A percentile compares a stretch with the other conserved stretches of the same genome.
Conservation (phyloP, 1,140 invertebrate genomes). For the Aethina tumida region DNA sequence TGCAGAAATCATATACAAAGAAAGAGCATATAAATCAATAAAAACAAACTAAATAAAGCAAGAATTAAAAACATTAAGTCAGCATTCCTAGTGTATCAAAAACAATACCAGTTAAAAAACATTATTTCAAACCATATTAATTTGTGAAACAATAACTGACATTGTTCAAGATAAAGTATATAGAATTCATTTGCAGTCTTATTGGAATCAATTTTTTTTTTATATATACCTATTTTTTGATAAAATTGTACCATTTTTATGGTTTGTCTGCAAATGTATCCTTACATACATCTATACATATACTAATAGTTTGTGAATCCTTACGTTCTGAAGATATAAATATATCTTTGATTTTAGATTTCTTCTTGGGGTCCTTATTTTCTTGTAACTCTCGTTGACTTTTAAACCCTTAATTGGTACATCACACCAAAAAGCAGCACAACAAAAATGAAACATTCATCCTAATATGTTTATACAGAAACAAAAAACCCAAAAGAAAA, state of each 20-base stretch:
- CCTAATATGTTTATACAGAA: conserved; percentile 17
- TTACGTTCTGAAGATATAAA: conserved; percentile 58
- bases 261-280: background rate
- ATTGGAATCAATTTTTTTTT: background rate
- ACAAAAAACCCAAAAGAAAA: conserved; percentile 9
- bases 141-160: conserved; percentile 6
- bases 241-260: conserved; percentile 3
- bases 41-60: too few relatives aligned
- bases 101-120: too few relatives aligned
- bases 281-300: conserved; percentile 4
- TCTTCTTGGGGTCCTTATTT: conserved; percentile 48
- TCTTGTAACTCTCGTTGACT: conserved; percentile 47
- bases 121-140: conserved; percentile 1
- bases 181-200: background rate
- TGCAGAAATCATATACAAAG: too few relatives aligned
- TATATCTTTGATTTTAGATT: conserved; percentile 66
- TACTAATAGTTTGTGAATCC: conserved; percentile 38
- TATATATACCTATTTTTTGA: background rate
- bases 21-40: too few relatives aligned
- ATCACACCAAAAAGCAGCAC: conserved; percentile 46
- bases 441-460: conserved; percentile 30
- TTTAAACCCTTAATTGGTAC: conserved; percentile 57
- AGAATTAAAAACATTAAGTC: too few relatives aligned
- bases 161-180: background rate
- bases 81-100: too few relatives aligned